Evolutionary conservation across 1,140 invertebrate genomes (phyloP).

Genomic region (Euwallacea fornicatus): DNA sequence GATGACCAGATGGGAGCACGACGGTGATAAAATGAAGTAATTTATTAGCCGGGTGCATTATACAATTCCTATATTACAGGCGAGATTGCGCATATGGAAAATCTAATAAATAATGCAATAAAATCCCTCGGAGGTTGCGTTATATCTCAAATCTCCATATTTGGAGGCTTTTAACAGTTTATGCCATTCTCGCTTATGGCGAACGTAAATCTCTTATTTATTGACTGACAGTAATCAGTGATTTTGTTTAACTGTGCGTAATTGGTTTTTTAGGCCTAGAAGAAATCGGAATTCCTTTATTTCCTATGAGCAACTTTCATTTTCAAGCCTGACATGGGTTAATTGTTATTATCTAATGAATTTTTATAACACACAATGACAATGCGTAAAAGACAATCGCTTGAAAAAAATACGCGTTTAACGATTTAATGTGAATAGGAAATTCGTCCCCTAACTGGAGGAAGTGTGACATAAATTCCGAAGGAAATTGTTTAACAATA

Average conservation of each 20-base stretch:
- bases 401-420: too few species aligned
- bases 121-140: conserved; percentile 15
- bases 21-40: background rate
- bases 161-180: conserved; percentile 4
- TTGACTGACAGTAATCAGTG: conserved; percentile 4
- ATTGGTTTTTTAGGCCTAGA: too few species aligned
- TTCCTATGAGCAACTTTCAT: too few species aligned
- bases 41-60: conserved; percentile 12
- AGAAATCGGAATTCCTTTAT: too few species aligned
- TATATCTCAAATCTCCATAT: conserved; percentile 21
- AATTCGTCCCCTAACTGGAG: too few species aligned
- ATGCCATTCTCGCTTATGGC: background rate
- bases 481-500: too few species aligned
- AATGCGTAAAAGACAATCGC: too few species aligned
- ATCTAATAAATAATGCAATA: conserved; percentile 23
- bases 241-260: background rate
- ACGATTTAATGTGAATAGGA: too few species aligned
- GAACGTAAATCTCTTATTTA: conserved; percentile 13
- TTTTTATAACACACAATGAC: too few species aligned
- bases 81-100: conserved; percentile 13
- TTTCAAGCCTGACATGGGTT: too few species aligned
- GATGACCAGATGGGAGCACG: background rate
- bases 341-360: too few species aligned
- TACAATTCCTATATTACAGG: conserved; percentile 10
- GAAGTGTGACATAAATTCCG: too few species aligned